Percentiles rank a stretch among this genome's conserved stretches.
These are phyloP conservation scores for Acanthopleura granulata DNA, from an alignment of 2,888 invertebrate genomes.

Conservation along the genomic window DNA sequence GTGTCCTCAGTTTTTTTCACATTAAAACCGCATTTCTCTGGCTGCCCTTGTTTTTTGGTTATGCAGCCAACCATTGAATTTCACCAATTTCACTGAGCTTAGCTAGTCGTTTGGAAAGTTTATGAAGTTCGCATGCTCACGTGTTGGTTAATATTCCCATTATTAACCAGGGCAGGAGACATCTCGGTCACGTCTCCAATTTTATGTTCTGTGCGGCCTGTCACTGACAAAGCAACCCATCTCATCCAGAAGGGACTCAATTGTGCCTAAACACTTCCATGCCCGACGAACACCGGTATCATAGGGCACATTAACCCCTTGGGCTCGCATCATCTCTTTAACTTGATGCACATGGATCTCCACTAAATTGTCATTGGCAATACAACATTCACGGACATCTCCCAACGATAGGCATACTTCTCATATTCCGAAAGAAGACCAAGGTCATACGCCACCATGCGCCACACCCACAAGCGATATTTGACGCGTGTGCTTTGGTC, in stretches of 20 bases:
- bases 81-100: background rate
- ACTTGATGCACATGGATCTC: background rate
- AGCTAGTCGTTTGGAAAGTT: background rate
- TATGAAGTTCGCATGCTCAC: background rate
- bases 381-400: slow-evolving; percentile 16
- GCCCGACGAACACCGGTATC: background rate
- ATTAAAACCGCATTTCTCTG: background rate
- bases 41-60: background rate
- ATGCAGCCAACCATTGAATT: background rate
- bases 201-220: background rate
- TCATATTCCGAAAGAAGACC: slow-evolving; percentile 13
- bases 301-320: background rate
- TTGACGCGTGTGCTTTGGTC: background rate
- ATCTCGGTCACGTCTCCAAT: background rate
- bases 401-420: background rate
- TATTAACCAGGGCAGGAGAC: background rate
- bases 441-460: slow-evolving; percentile 20
- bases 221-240: background rate
- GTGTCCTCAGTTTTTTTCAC: too few relatives aligned
- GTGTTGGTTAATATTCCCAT: background rate
- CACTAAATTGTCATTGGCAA: slow-evolving; percentile 20
- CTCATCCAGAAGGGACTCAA: background rate
- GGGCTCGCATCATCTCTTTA: background rate
- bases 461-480: slow-evolving; percentile 15
- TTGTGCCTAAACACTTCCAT: background rate